These are phyloP conservation scores for Xylota segnis DNA, from an alignment of 2,888 invertebrate genomes.

Conservation along the genomic window DNA sequence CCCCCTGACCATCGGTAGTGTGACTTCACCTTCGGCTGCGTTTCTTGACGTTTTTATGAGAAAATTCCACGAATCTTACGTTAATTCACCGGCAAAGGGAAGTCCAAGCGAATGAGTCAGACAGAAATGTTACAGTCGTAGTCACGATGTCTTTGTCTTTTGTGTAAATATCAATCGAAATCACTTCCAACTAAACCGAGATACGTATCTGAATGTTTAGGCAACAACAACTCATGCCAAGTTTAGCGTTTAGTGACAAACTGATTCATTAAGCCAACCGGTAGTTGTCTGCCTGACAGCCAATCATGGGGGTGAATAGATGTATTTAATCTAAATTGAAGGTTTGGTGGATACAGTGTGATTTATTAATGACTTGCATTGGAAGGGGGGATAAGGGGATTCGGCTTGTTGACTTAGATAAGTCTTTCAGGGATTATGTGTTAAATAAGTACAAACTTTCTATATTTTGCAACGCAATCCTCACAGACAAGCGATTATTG, in stretches of 20 bases:
- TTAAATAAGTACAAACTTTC: not conserved
- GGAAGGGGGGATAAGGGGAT: not conserved
- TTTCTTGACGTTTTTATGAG: slow-evolving; percentile 29
- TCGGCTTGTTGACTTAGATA: not conserved
- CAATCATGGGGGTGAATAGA: not conserved
- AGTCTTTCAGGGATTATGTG: no score
- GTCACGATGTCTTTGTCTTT: slow-evolving; percentile 60
- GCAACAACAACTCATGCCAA: slow-evolving; percentile 6
- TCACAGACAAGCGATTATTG: not conserved
- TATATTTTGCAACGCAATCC: not conserved
- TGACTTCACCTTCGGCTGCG: not conserved
- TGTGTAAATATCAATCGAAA: slow-evolving; percentile 48
- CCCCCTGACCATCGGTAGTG: not conserved
- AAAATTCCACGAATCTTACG: slow-evolving; percentile 60
- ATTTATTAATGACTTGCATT: not conserved
- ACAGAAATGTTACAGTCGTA: slow-evolving; percentile 30
- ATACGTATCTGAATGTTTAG: slow-evolving; percentile 37
- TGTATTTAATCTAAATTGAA: not conserved
- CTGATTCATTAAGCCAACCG: slow-evolving; percentile 53
- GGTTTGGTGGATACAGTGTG: not conserved
- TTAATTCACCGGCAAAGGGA: slow-evolving; percentile 58
- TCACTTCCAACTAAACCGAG: slow-evolving; percentile 46
- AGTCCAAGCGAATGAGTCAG: slow-evolving; percentile 60
- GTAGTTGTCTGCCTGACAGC: slow-evolving; percentile 1
- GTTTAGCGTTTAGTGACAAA: slow-evolving; percentile 36